phyloP scores from a whole-genome alignment of 2,113 vertebrate species.

The Gavialis gangeticus region DNA sequence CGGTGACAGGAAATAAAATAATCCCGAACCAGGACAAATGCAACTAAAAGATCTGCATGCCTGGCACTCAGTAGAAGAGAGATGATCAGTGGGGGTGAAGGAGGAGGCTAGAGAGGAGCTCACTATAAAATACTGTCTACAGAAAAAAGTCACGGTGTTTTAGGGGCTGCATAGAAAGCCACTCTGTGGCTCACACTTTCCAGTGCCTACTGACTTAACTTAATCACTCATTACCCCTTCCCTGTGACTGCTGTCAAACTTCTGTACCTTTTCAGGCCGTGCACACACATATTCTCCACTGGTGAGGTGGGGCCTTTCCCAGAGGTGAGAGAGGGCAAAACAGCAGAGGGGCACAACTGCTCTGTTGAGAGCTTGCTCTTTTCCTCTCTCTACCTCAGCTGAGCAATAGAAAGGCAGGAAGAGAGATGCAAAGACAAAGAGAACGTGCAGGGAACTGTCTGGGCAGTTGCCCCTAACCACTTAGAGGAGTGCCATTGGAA shows the following conservation, averaged over 20 bases:
- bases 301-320: constrained; percentile 32
- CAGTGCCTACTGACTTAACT: constrained; percentile 62
- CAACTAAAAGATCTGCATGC: background rate
- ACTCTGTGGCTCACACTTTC: constrained; percentile 59
- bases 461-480: too few relatives aligned
- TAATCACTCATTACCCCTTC: constrained; percentile 36
- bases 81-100: background rate
- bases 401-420: background rate
- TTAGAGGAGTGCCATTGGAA: too few relatives aligned
- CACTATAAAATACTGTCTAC: too few relatives aligned
- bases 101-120: background rate
- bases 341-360: background rate
- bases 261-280: background rate
- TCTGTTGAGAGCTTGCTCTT: background rate
- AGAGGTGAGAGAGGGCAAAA: background rate
- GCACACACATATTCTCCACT: background rate
- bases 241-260: background rate
- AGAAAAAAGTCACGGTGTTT: background rate
- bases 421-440: constrained; percentile 13
- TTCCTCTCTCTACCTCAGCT: background rate
- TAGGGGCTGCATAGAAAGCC: fast-evolving
- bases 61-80: background rate
- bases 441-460: background rate
- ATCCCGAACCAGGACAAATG: background rate
- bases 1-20: background rate